phyloP scores from a whole-genome alignment of 2,113 vertebrate genomes.

The Platysteira castanea region DNA sequence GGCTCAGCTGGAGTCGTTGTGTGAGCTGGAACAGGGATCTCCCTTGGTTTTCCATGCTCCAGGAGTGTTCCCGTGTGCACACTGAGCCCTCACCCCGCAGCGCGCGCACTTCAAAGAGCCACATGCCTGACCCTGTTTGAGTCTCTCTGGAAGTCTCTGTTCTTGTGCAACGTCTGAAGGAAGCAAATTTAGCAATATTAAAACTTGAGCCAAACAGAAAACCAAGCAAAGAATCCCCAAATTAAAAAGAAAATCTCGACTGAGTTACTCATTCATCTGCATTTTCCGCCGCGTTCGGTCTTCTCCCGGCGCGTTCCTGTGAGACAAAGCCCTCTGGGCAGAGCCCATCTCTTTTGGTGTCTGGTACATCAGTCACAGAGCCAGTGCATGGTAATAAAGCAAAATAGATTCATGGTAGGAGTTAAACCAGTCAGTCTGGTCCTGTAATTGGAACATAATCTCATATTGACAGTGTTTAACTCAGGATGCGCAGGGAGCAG shows the following conservation, averaged over 20 bases:
- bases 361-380: slow-evolving; percentile 54
- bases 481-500: slow-evolving; percentile 7
- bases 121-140: slow-evolving; percentile 17
- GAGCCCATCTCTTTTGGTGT: slow-evolving; percentile 54
- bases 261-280: slow-evolving; percentile 32
- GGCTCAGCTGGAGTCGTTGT: neutral
- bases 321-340: slow-evolving; percentile 55
- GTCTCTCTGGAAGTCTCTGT: neutral
- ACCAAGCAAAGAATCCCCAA: neutral
- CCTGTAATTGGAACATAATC: slow-evolving; percentile 54
- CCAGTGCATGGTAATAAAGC: slow-evolving; percentile 47
- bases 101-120: neutral
- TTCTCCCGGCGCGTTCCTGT: neutral
- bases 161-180: slow-evolving; percentile 42
- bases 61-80: neutral
- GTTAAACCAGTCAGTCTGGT: slow-evolving; percentile 59
- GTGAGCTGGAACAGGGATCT: neutral
- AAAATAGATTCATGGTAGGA: slow-evolving; percentile 43
- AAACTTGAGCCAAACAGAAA: slow-evolving; percentile 34
- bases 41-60: neutral
- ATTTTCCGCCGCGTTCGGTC: neutral
- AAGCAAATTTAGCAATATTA: slow-evolving; percentile 9
- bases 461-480: slow-evolving; percentile 50
- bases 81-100: neutral
- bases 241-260: slow-evolving; percentile 31